Evolutionary conservation across 1,140 invertebrate species (phyloP), one percentile per base, ranked within the genome.

Genomic region (Pinna nobilis): DNA sequence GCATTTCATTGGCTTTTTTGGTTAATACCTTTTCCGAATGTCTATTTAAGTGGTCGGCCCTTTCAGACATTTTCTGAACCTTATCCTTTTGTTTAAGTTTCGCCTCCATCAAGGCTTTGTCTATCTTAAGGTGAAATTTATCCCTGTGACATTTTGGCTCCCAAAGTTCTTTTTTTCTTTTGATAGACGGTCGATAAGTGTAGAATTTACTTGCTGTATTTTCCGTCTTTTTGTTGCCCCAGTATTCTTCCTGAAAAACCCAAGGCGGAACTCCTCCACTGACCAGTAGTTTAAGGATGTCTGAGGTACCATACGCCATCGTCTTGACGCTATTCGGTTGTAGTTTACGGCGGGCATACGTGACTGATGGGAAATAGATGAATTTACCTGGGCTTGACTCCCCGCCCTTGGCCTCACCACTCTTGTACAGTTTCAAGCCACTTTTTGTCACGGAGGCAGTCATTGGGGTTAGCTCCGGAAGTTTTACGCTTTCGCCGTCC

Each of bases 321-420:
- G 51, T 30, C 25, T 53, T 53, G 9, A 53, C 51, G 2, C 4
- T 15, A 30, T 13, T 18, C 5, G 7, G 51, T 15, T 53, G 25
- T 9, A 53, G 25, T 4, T 30, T 11, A 0, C 51, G 51, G 32
- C 32, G 25, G 4, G 18, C 51, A 25, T 53, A 53, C 32, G 51
- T 53, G 18, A 53, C 32, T 30, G 51, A 53, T 23, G 51, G 51
- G 25, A 53, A 53, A 53, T 53, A 53, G 18, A 53, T 53, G 18
- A 53, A 53, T 15, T 53, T 30, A 5, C 32, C 25, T 7, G 25
- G 32, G 7, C 32, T 4, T 20, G 25, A 23, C 7, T 1, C 23
- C 5, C 15, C 25, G 15, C 5, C 51, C 18, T 53, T 53, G 18
- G 15, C 20, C n/a, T 11, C 13, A n/a, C n/a, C n/a, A n/a, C n/a